Evolutionary conservation across 2,888 invertebrate species (phyloP), one percentile per base, ranked within the genome.

Genomic region (Bruchidius siliquastri): DNA sequence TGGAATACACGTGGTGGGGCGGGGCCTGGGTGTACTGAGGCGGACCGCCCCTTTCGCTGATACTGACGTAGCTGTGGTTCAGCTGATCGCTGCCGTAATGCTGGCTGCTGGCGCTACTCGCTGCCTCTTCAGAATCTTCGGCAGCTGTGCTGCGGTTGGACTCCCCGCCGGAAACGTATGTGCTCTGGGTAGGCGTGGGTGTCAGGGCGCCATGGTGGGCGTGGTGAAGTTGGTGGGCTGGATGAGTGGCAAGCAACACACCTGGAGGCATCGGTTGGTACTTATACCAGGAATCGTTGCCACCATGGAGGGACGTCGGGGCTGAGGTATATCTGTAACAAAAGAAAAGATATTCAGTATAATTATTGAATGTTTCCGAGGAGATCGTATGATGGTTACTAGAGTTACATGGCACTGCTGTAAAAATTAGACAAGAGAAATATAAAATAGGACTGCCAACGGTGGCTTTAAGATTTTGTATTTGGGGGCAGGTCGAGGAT

Each of bases 61-160:
- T 91, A 78, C 91, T 91, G 86, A 91, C 90, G 87, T 91, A 91
- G 87, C 91, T 91, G 86, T 91, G 91, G 86, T 91, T 91, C 82
- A 90, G 88, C 84, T 90, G 89, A 82, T 91, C 89, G 81, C 90
- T 90, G 84, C 90, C 91, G 81, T 90, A 91, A 83, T 90, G 90
- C 84, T 90, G 90, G 84, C 90, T 90, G 75, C 86, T 86, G 68
- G 87, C 83, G 78, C 86, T 86, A 22, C 86, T 86, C 81, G 90
- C 87, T 87, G 87, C 86, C 87, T 91, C 84, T 13, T 49, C 49
- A 1, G 49, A 49, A 87, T 91, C 86, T 88, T 90, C 83, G 49
- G 49, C 49, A 13, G 49, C 18, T 68, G 86, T 86, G 77, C 86
- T 87, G 70, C 86, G 79, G 26, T 84, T 83, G n/a, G 86, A 86